Percentiles rank a stretch among this genome's conserved stretches.
phyloP scores from a whole-genome alignment of 2,113 vertebrate genomes.

The Psophia crepitans region DNA sequence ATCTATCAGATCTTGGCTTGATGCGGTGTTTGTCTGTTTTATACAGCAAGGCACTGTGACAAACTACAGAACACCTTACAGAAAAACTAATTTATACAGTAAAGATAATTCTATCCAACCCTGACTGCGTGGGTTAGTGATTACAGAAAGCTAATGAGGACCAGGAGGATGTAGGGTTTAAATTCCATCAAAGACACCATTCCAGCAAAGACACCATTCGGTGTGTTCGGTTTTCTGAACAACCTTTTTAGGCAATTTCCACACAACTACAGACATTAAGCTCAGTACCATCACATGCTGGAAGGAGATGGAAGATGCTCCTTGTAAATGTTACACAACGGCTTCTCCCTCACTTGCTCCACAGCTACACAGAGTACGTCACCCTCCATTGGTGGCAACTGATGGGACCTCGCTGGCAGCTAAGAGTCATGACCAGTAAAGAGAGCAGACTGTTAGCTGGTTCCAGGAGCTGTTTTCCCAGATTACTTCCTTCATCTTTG shows the following conservation, averaged over 20 bases:
- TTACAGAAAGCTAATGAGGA: constrained; percentile 10
- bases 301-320: background rate
- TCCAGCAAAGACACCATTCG: background rate
- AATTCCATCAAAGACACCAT: background rate
- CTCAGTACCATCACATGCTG: background rate
- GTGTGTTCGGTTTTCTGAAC: background rate
- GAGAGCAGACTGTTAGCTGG: background rate
- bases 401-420: background rate
- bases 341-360: background rate
- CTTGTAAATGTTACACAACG: background rate
- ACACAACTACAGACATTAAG: rapidly evolving
- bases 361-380: background rate
- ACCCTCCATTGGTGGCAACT: background rate
- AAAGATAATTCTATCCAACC: constrained; percentile 10
- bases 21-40: constrained; percentile 41
- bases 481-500: background rate
- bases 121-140: background rate
- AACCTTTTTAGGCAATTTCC: background rate
- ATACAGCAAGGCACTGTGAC: background rate
- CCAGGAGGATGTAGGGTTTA: background rate
- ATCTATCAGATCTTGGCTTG: background rate
- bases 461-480: background rate
- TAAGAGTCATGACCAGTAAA: background rate
- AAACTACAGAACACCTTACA: background rate
- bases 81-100: background rate